A percentile compares a stretch with the other conserved stretches of the same genome.
These are phyloP conservation scores for Miichthys miiuy DNA, from an alignment of 2,797 vertebrate genomes.

Conservation along the genomic window DNA sequence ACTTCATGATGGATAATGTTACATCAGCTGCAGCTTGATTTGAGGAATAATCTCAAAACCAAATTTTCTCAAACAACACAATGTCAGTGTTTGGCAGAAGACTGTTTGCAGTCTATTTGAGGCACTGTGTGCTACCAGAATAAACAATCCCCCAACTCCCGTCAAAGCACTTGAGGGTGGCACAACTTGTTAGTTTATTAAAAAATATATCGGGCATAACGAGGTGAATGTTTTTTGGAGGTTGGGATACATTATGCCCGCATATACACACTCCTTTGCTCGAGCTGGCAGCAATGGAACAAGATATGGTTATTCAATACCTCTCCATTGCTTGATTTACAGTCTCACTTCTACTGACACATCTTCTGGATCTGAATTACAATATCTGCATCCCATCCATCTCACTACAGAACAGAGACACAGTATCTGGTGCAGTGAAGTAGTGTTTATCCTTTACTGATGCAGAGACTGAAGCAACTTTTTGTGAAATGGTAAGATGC, in stretches of 20 bases:
- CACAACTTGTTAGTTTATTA: background rate
- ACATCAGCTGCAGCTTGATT: background rate
- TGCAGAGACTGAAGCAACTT: background rate
- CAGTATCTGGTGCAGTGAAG: background rate
- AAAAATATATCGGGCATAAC: slow-evolving; percentile 3
- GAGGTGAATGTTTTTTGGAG: background rate
- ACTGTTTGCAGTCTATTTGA: background rate
- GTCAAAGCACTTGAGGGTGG: background rate
- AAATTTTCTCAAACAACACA: background rate
- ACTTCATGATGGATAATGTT: background rate
- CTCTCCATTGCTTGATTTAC: slow-evolving; percentile 30
- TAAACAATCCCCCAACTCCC: slow-evolving; percentile 10
- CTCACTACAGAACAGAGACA: slow-evolving; percentile 17
- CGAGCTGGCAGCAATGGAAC: background rate
- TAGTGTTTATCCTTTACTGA: slow-evolving; percentile 14
- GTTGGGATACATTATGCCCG: background rate
- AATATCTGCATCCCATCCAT: slow-evolving; percentile 24
- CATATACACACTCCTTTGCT: background rate
- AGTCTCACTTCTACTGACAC: slow-evolving; percentile 30
- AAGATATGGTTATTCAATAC: slow-evolving; percentile 7
- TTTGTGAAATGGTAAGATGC: background rate
- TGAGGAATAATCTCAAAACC: background rate
- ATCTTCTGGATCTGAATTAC: slow-evolving; percentile 20
- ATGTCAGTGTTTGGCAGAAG: background rate
- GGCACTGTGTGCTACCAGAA: background rate